A percentile compares a stretch with the other conserved stretches of the same genome.
Conservation (phyloP, 2,113 vertebrate genomes). For the Trichechus manatus region DNA sequence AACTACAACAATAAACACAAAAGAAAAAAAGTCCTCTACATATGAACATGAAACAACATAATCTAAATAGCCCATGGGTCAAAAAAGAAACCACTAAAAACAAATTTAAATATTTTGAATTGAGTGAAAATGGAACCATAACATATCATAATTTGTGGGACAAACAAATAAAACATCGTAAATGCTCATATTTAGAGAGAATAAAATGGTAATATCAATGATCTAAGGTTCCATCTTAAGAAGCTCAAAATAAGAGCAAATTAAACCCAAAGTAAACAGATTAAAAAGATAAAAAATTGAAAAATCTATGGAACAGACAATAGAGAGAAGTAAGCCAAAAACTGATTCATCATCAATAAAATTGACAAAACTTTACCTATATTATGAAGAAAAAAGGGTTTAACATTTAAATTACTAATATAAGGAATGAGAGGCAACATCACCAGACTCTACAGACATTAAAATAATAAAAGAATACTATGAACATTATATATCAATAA, state of each 20-base stretch:
- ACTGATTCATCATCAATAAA: background rate
- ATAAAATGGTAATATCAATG: background rate
- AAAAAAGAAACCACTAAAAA: slow-evolving; percentile 24
- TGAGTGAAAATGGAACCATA: slow-evolving; percentile 34
- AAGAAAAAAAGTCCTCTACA: background rate
- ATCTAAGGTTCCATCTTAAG: slow-evolving; percentile 33
- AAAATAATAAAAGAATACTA: background rate
- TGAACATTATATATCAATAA: slow-evolving; percentile 14
- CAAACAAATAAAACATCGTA: slow-evolving; percentile 25
- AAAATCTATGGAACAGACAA: too few relatives aligned
- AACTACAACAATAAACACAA: too few relatives aligned
- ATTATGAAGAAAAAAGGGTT: background rate
- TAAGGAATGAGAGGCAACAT: background rate
- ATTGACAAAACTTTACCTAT: background rate
- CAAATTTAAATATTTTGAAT: slow-evolving; percentile 18
- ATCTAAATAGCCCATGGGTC: background rate
- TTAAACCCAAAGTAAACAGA: too few relatives aligned
- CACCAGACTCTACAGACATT: background rate
- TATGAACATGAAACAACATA: slow-evolving; percentile 19
- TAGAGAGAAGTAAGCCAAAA: slow-evolving; percentile 3
- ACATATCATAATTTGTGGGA: background rate
- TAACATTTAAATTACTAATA: background rate
- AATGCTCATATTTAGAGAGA: background rate
- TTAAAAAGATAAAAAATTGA: background rate
- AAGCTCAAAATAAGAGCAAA: too few relatives aligned